Evolutionary conservation across 2,888 invertebrate genomes (phyloP).

Genomic region (Pseudococcus longispinus): DNA sequence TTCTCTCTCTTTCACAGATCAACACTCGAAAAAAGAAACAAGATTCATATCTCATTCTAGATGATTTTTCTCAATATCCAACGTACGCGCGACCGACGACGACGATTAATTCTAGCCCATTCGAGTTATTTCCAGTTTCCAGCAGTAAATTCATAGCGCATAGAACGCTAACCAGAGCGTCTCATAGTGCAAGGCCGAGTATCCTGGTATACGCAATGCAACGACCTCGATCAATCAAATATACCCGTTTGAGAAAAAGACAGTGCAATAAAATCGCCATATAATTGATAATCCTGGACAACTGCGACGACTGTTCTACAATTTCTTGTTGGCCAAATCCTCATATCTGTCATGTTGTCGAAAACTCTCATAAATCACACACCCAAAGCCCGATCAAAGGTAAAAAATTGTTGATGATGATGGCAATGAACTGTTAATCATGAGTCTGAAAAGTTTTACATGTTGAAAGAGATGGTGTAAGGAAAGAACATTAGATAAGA

Average conservation of each 20-base stretch:
- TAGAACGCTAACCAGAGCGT: not conserved
- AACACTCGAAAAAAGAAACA: not conserved
- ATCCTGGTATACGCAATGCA: not conserved
- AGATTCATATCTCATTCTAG: not conserved
- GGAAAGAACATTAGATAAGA: too few species aligned
- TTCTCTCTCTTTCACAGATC: not conserved
- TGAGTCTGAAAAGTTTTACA: too few species aligned
- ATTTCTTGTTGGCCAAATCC: not conserved
- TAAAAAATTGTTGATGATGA: too few species aligned
- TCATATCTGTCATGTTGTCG: not conserved
- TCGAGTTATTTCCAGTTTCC: constrained; percentile 31
- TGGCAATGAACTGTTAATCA: too few species aligned
- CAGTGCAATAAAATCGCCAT: not conserved
- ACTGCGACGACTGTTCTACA: not conserved
- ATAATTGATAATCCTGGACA: not conserved
- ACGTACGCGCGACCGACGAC: not conserved
- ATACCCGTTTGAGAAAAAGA: not conserved
- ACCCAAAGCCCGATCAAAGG: too few species aligned
- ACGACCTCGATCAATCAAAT: constrained; percentile 26
- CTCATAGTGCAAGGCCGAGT: not conserved
- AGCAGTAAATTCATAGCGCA: not conserved
- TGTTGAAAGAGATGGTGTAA: too few species aligned
- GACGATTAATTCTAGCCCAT: not conserved
- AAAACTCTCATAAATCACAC: too few species aligned
- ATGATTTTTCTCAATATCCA: not conserved